Conservation (phyloP, 2,113 vertebrate species). For the Parus major region DNA sequence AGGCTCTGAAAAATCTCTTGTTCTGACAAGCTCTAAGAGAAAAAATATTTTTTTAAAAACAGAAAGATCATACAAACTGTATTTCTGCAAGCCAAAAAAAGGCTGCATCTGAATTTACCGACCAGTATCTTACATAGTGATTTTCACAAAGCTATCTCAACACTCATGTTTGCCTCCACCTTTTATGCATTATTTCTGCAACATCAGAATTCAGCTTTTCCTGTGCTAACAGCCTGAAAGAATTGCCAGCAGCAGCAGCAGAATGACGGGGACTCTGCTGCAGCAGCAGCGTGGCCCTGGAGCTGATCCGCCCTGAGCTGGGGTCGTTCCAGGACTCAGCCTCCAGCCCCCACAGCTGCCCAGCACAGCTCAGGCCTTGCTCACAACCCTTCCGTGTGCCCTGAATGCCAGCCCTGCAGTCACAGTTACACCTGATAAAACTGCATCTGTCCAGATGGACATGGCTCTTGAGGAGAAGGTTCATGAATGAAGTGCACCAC, state of each 20-base stretch:
- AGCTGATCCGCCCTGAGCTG: accelerated
- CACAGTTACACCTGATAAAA: neutral
- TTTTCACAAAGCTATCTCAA: neutral
- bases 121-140: accelerated
- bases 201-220: neutral
- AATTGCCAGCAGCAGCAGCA: neutral
- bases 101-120: neutral
- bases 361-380: neutral
- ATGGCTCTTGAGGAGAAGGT: neutral
- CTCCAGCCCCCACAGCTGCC: neutral
- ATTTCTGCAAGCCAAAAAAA: neutral
- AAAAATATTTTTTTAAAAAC: neutral
- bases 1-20: neutral
- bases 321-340: neutral
- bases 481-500: neutral
- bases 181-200: neutral
- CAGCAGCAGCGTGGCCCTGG: accelerated
- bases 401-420: accelerated
- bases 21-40: neutral
- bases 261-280: neutral
- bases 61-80: neutral
- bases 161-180: accelerated
- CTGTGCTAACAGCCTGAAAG: neutral
- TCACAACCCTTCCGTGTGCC: accelerated
- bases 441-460: neutral